Base-by-base conservation (phyloP, 2,113 vertebrate genomes). In the Lamprotornis superbus region DNA sequence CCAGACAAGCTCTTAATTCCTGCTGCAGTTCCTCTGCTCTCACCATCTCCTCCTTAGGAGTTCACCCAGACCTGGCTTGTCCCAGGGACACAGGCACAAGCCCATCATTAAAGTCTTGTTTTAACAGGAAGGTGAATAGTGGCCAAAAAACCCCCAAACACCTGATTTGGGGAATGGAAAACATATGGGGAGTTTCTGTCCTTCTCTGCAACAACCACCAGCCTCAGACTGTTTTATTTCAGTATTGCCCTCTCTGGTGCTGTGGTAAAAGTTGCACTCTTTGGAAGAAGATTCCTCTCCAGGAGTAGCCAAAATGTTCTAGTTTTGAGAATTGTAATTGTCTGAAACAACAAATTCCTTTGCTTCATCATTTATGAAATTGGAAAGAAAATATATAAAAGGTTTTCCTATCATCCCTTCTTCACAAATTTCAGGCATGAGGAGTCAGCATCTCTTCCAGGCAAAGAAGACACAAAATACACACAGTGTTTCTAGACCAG, bases 111-210 rank as follows among this genome's bases (percentile, higher is more conserved):
- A 50, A 63, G 7, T 12, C 8, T 52, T 42, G 19, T 35, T 86
- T 68, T 25, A 89, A 31, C 12, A 90, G 55, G 11, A 57, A n/a
- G 7, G 5, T 5, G 18, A 75, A 57, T 0, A 5, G 18, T 3
- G 33, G 22, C 12, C 10, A 46, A 69, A 90, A 52, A 67, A 11
- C 1, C 7, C 2, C 1, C 8, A 39, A 47, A 31, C 15, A 25
- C 23, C 3, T 67, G 13, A 61, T 70, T 20, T 61, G 35, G 30
- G 11, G 23, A 60, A 35, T 52, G 50, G 28, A 71, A 80, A 49
- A n/a, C 10, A 24, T 3, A 0, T 2, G 14, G 40, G 1, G 0
- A 3, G 11, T 57, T 53, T 28, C 59, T 67, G 30, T 25, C 31
- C 42, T 30, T 8, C 40, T 57, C 70, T 67, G 56, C 8, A 75